Base-by-base conservation (phyloP, 2,113 vertebrate species). In the Sinocyclocheilus anshuiensis region DNA sequence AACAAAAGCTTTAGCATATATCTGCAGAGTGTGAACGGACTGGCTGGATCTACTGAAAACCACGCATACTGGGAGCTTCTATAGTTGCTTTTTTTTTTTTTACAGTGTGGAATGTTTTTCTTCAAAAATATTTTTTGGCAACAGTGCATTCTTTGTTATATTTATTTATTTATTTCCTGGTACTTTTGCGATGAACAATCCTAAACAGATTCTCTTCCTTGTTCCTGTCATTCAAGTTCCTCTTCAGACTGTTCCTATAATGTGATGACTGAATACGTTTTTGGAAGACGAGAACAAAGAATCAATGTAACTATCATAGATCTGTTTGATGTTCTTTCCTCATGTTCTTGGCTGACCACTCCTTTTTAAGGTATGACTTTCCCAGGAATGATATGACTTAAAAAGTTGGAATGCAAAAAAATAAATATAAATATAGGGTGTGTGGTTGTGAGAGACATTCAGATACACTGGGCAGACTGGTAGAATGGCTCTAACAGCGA, bases 61-160 rank as follows among this genome's bases (percentile, higher is more conserved):
- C 87, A 91, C 22, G 92, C 89, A 0, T 92, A 92, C 92, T 94
- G 93, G 93, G 90, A 94, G 91, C 86, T 94, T 83, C 89, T 93
- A 6, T 36, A 36, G 36, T 48, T 48, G 9, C 45, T 48, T 48
- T 48, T 48, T 48, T 48, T 29, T 29, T 3, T 33, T 33, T 33
- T 33, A 33, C 29, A 29, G 29, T 33, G 29, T 33, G 11, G 48
- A 53, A 15, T 53, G 12, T 15, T 53, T 53, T 53, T 1, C 50
- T 11, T 13, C 50, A 15, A 53, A 53, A 15, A 53, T 15, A 12
- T 53, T 15, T 53, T 4, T 0, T 53, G 4, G 3, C 4, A 3
- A 53, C 50, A 53, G 50, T 15, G 13, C 2, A 50, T 13, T 50
- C 48, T 13, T 2, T 50, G 48, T 50, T 50, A 50, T 13, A 3